Conservation (phyloP, 2,797 vertebrate species). For the Pseudomugil gertrudae region DNA sequence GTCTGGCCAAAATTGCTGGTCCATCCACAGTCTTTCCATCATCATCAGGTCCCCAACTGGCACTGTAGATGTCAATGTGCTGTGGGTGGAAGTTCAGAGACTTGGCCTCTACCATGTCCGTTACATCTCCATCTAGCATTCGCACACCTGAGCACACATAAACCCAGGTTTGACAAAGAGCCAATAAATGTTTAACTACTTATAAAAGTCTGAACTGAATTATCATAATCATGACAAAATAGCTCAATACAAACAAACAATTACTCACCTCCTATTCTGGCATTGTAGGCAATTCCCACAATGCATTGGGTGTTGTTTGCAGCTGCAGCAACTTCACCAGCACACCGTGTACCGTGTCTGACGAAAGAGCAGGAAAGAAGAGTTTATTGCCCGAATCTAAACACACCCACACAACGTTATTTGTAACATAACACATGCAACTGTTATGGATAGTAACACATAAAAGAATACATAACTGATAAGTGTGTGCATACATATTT, state of each 20-base stretch:
- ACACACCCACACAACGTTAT: neutral
- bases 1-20: constrained; percentile 94
- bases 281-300: constrained; percentile 97
- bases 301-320: constrained; percentile 99
- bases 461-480: constrained; percentile 35
- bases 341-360: constrained; percentile 98
- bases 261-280: constrained; percentile 94
- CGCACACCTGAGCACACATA: constrained; percentile 86
- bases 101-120: constrained; percentile 98
- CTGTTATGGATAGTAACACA: constrained; percentile 19
- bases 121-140: constrained; percentile 98
- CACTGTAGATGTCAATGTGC: constrained; percentile 97
- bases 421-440: constrained; percentile 20
- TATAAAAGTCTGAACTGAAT: constrained; percentile 5
- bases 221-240: constrained; percentile 7
- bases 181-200: neutral
- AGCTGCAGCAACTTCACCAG: constrained; percentile 96
- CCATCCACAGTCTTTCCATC: constrained; percentile 98
- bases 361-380: constrained; percentile 52
- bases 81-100: constrained; percentile 95
- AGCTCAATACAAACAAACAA: constrained; percentile 9
- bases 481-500: constrained; percentile 16
- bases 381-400: constrained; percentile 30
- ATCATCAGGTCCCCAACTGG: constrained; percentile 98
- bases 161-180: neutral